Conservation (phyloP, 2,888 invertebrate genomes). For the Neria commutata region DNA sequence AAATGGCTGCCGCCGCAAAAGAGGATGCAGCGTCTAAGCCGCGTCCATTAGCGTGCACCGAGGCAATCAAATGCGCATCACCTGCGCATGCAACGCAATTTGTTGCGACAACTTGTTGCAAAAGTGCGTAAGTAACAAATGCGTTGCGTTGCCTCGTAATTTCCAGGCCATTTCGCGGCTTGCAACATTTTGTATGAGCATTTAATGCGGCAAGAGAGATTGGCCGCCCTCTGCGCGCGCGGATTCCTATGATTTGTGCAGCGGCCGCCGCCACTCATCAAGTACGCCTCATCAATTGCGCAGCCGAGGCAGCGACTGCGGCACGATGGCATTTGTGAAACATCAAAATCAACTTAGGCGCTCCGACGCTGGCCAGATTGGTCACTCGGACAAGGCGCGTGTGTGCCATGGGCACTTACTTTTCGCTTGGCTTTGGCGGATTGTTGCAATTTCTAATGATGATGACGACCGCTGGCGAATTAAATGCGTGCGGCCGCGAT, state of each 20-base stretch:
- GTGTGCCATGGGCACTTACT: background rate
- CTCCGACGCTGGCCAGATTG: background rate
- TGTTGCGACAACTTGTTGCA: background rate
- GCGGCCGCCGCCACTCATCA: too few species aligned
- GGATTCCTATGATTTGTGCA: too few species aligned
- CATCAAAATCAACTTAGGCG: slow-evolving; percentile 34
- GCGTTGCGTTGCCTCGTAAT: background rate
- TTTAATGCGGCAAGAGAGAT: background rate
- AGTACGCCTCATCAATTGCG: background rate
- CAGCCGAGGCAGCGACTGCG: background rate
- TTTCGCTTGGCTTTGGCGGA: slow-evolving; percentile 10
- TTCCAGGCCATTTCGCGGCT: background rate
- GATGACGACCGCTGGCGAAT: slow-evolving; percentile 24
- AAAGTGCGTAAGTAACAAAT: slow-evolving; percentile 4
- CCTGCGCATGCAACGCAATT: background rate
- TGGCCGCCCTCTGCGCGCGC: too few species aligned
- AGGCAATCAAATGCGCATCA: slow-evolving; percentile 20
- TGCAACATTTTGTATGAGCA: background rate
- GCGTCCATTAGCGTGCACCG: slow-evolving; percentile 2
- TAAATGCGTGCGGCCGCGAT: slow-evolving; percentile 17
- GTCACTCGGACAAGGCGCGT: background rate
- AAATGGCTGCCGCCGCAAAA: slow-evolving; percentile 11
- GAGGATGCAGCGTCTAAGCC: background rate
- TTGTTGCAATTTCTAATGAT: slow-evolving; percentile 32
- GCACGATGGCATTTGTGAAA: slow-evolving; percentile 5